Base-by-base conservation (phyloP, 1,140 invertebrate species). In the Spodoptera frugiperda region DNA sequence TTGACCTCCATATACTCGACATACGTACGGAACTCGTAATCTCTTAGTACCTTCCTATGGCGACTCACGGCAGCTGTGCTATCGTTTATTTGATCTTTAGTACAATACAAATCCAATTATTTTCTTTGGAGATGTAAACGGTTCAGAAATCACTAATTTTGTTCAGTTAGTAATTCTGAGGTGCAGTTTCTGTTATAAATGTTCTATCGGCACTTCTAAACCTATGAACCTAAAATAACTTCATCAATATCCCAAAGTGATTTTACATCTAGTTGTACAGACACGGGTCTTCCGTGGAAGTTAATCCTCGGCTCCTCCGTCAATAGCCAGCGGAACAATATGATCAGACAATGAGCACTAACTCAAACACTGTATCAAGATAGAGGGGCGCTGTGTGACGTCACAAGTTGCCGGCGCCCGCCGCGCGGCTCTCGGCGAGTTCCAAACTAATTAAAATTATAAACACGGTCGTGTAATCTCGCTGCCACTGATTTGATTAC, bases 71-170 rank as follows among this genome's bases (percentile, higher is more conserved):
- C 33, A 39, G 33, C 6, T 39, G 6, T 10, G 33, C 33, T 10
- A 9, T 39, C 33, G 33, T 39, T 10, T 39, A 39, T 39, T 39
- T 39, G 33, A 39, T 39, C 33, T 39, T 39, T 39, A 39, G 4
- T 39, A 61, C 46, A 67, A 51, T 14, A 51, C 46, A 78, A 83
- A 80, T 81, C 63, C 74, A 81, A 79, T 83, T 79, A 79, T 67
- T 44, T 21, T n/a, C 33, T 39, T 39, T 39, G 33, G 33, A 6
- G 6, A 39, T 39, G 25, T 25, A 25, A 25, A 25, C 25, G 5
- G 25, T 39, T 39, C 33, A 39, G 6, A 10, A 10, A 39, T 39
- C 9, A 39, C 33, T 39, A 8, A 39, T 39, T 39, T 25, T 10
- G 6, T 39, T 39, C 8, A 39, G 33, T 39, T 10, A 6, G 9